These are phyloP conservation scores for Lymantria dispar DNA, from an alignment of 2,888 invertebrate genomes.

Conservation along the genomic window DNA sequence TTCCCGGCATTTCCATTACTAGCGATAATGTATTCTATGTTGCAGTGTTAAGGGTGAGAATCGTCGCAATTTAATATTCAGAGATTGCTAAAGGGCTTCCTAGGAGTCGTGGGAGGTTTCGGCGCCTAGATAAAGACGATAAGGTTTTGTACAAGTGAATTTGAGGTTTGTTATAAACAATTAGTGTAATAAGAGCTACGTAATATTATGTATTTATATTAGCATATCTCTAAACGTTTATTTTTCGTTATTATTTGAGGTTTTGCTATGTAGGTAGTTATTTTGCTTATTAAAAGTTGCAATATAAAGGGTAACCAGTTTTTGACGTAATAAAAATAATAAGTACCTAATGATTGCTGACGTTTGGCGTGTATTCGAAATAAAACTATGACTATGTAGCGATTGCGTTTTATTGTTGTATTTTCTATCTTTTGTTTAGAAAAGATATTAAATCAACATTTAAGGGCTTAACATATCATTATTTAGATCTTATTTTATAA, in stretches of 20 bases:
- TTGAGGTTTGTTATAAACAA: slow-evolving; percentile 15
- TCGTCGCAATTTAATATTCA: slow-evolving; percentile 33
- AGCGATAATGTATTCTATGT: slow-evolving; percentile 41
- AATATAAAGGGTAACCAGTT: too few relatives aligned
- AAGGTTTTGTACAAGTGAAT: slow-evolving; percentile 32
- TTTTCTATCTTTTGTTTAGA: too few relatives aligned
- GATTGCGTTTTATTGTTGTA: too few relatives aligned
- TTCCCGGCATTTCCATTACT: slow-evolving; percentile 24
- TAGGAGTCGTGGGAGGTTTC: slow-evolving; percentile 52
- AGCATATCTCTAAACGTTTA: neutral
- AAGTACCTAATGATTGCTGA: too few relatives aligned
- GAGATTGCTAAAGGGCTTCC: slow-evolving; percentile 61
- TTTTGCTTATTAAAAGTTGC: too few relatives aligned
- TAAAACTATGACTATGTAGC: too few relatives aligned
- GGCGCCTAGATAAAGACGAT: slow-evolving; percentile 47
- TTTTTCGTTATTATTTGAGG: neutral
- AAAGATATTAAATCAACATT: too few relatives aligned
- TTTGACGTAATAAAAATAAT: too few relatives aligned
- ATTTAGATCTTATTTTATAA: too few relatives aligned
- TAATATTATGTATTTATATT: neutral
- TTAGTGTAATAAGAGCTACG: slow-evolving; percentile 1
- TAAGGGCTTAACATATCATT: too few relatives aligned
- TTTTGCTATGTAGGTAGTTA: too few relatives aligned
- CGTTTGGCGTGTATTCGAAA: too few relatives aligned
- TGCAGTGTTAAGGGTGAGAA: slow-evolving; percentile 39